Evolutionary conservation across 2,797 vertebrate species (phyloP).

Genomic region (Lerista edwardsae): DNA sequence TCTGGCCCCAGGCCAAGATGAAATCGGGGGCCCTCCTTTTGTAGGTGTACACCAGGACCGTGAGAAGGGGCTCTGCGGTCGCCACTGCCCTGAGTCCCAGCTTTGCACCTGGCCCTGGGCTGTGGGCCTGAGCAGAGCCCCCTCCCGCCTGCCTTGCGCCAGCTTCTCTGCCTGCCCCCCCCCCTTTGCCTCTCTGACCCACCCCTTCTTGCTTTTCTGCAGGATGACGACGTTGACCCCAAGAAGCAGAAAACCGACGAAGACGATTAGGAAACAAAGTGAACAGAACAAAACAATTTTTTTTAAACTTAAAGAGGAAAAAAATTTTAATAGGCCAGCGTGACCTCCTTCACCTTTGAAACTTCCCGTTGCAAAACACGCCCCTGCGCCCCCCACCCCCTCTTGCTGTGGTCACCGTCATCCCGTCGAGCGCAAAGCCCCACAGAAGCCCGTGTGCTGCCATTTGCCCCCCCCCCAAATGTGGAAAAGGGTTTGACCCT

Average conservation of each 20-base stretch:
- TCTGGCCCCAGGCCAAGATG: too few relatives aligned
- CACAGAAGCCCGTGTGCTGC: neutral
- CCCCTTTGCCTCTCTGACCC: neutral
- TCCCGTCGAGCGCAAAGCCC: conserved; percentile 81
- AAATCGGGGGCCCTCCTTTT: too few relatives aligned
- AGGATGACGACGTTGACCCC: conserved; percentile 86
- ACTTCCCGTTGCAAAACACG: conserved; percentile 67
- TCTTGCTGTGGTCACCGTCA: conserved; percentile 84
- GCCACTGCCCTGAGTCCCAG: too few relatives aligned
- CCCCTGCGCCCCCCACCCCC: conserved; percentile 11
- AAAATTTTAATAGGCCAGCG: conserved; percentile 77
- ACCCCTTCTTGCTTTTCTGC: conserved; percentile 23
- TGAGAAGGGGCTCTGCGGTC: too few relatives aligned
- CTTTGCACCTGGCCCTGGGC: too few relatives aligned
- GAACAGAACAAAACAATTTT: conserved; percentile 13
- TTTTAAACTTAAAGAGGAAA: conserved; percentile 69
- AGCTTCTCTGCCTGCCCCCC: too few relatives aligned
- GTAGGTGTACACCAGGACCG: too few relatives aligned
- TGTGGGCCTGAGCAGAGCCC: too few relatives aligned
- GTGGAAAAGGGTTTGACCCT: neutral
- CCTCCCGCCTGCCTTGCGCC: too few relatives aligned
- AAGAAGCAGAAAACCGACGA: conserved; percentile 93
- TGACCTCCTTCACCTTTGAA: conserved; percentile 74
- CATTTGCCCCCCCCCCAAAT: neutral
- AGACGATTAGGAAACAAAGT: conserved; percentile 80